Evolutionary conservation across 2,888 invertebrate genomes (phyloP).

Genomic region (Cataglyphis rosenhaueri): DNA sequence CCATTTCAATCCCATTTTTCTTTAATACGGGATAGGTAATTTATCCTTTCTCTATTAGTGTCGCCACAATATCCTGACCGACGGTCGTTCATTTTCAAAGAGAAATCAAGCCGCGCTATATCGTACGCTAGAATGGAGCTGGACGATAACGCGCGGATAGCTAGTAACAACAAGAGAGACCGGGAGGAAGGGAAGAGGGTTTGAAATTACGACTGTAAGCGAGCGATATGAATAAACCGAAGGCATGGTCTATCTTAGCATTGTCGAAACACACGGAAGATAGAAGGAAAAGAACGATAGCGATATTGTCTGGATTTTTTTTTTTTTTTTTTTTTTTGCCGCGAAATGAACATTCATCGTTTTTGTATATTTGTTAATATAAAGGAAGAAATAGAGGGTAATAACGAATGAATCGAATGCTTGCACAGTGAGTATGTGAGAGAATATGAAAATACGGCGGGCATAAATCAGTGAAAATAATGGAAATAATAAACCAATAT

Average conservation of each 20-base stretch:
- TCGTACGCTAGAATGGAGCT: conserved; percentile 38
- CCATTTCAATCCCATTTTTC: background rate
- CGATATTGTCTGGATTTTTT: conserved; percentile 14
- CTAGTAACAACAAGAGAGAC: conserved; percentile 21
- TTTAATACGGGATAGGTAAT: background rate
- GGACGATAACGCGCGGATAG: conserved; percentile 45
- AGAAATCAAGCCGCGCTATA: conserved; percentile 43
- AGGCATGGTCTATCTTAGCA: conserved; percentile 31
- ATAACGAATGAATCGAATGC: conserved; percentile 7
- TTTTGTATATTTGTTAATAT: background rate
- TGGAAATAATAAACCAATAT: background rate
- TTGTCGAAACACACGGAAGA: conserved; percentile 27
- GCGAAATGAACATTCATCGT: conserved; percentile 24
- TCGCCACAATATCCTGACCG: conserved; percentile 20
- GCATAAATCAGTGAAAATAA: background rate
- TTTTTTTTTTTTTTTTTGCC: background rate
- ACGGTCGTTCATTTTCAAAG: conserved; percentile 35
- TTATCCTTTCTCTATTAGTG: conserved; percentile 30
- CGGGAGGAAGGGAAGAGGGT: background rate
- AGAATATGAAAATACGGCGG: background rate
- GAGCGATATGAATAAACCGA: conserved; percentile 40
- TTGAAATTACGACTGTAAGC: conserved; percentile 42
- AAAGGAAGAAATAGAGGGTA: background rate
- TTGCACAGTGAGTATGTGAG: background rate
- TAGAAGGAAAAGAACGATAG: background rate